These are phyloP conservation scores for Ochropleura leucogaster DNA, from an alignment of 2,888 invertebrate species.

Conservation along the genomic window DNA sequence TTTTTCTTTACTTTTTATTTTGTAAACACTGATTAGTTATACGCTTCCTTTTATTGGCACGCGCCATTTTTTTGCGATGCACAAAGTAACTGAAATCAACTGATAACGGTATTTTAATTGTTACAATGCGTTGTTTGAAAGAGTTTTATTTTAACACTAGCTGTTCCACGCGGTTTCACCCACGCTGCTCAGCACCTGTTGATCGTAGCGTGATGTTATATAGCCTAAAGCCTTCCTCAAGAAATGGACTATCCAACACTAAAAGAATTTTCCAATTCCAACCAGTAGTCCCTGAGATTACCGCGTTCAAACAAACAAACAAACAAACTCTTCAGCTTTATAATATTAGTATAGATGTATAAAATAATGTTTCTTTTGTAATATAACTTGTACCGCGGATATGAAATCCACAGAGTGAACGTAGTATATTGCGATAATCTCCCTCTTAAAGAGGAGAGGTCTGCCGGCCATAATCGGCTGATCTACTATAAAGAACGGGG, in stretches of 20 bases:
- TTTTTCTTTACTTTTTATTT: conserved; percentile 58
- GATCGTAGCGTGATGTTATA: too few relatives aligned
- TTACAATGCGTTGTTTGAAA: background rate
- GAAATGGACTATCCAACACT: too few relatives aligned
- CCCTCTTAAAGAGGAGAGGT: background rate
- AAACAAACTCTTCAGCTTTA: too few relatives aligned
- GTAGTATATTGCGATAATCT: background rate
- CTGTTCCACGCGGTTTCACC: too few relatives aligned
- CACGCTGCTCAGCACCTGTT: too few relatives aligned
- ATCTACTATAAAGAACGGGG: background rate
- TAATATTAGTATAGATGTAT: too few relatives aligned
- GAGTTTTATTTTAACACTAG: background rate
- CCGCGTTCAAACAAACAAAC: too few relatives aligned
- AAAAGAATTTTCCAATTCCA: too few relatives aligned
- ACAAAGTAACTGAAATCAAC: background rate
- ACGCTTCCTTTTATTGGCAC: conserved; percentile 55
- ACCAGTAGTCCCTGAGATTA: too few relatives aligned
- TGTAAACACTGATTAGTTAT: conserved; percentile 60
- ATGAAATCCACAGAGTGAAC: background rate
- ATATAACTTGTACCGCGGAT: background rate
- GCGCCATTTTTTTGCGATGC: conserved; percentile 39
- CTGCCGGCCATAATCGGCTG: background rate
- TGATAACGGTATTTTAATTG: background rate
- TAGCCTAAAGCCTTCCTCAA: too few relatives aligned
- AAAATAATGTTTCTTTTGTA: background rate